These are phyloP conservation scores for Cheilosia vernalis DNA, from an alignment of 2,888 invertebrate species.

Conservation along the genomic window DNA sequence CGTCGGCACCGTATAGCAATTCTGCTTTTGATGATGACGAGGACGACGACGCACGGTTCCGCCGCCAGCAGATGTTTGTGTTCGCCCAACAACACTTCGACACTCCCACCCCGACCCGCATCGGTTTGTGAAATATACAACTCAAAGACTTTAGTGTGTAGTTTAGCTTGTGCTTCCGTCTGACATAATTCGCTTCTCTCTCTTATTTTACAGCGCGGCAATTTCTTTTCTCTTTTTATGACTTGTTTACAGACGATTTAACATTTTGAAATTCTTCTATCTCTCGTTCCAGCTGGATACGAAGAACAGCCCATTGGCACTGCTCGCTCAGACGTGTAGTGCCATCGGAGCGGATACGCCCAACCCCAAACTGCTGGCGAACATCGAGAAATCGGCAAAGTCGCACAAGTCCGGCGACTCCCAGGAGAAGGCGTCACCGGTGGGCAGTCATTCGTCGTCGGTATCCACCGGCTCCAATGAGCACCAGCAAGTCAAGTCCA, in stretches of 20 bases:
- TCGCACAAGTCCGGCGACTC: slow-evolving; percentile 83
- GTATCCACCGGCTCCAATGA: slow-evolving; percentile 84
- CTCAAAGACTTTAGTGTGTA: slow-evolving; percentile 43
- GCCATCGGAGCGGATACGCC: slow-evolving; percentile 96
- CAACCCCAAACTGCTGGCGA: slow-evolving; percentile 89
- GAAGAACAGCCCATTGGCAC: slow-evolving; percentile 97
- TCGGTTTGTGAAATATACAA: slow-evolving; percentile 1
- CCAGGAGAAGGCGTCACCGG: slow-evolving; percentile 86
- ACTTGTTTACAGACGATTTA: slow-evolving; percentile 52
- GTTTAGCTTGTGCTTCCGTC: slow-evolving; percentile 40
- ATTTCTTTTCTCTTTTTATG: slow-evolving; percentile 43
- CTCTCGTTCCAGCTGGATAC: slow-evolving; percentile 95
- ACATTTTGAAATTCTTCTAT: slow-evolving; percentile 19
- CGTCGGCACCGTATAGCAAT: slow-evolving; percentile 36
- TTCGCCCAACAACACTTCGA: slow-evolving; percentile 47
- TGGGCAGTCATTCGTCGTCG: slow-evolving; percentile 79
- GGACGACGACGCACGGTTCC: slow-evolving; percentile 39
- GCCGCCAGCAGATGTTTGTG: slow-evolving; percentile 63
- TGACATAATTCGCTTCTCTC: slow-evolving; percentile 5
- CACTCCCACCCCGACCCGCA: slow-evolving; percentile 13
- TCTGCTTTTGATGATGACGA: slow-evolving; percentile 43
- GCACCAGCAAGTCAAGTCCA: slow-evolving; percentile 84
- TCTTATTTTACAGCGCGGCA: slow-evolving; percentile 3
- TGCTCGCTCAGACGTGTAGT: slow-evolving; percentile 98
- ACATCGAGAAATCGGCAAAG: slow-evolving; percentile 88